Conservation (phyloP, 1,140 invertebrate genomes). For the Drosophila kurseongensis region DNA sequence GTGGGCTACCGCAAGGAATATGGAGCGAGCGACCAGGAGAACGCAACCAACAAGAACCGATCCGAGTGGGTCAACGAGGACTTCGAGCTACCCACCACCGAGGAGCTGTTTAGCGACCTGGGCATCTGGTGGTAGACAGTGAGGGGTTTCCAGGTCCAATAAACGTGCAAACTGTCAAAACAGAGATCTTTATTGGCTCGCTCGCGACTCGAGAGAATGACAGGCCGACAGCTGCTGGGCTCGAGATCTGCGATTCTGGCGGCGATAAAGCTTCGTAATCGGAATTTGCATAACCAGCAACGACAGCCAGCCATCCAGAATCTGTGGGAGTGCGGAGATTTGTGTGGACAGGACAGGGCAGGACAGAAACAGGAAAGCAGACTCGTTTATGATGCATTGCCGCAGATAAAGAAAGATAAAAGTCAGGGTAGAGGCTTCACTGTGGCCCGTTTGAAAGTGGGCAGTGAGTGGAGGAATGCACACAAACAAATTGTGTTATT, state of each 20-base stretch:
- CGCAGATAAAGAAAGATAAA: constrained; percentile 73
- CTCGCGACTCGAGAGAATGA: constrained; percentile 24
- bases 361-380: constrained; percentile 18
- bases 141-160: constrained; percentile 25
- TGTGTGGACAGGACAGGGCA: constrained; percentile 23
- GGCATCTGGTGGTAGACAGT: constrained; percentile 80
- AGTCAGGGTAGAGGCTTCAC: constrained; percentile 50
- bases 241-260: constrained; percentile 41
- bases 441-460: constrained; percentile 37
- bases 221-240: constrained; percentile 38
- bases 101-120: constrained; percentile 79
- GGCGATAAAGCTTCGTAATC: constrained; percentile 55
- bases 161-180: constrained; percentile 54
- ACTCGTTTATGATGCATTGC: constrained; percentile 72
- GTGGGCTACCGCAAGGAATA: constrained; percentile 74
- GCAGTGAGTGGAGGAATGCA: constrained; percentile 12
- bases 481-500: not conserved
- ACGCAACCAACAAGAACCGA: constrained; percentile 30
- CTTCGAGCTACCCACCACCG: constrained; percentile 76
- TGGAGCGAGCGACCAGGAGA: constrained; percentile 29
- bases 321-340: constrained; percentile 42
- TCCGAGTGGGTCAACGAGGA: constrained; percentile 81
- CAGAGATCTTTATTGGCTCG: constrained; percentile 46
- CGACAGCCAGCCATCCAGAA: constrained; percentile 27
- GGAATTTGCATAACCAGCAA: constrained; percentile 55